Conservation (phyloP, 2,113 vertebrate genomes). For the Rafetus swinhoei region DNA sequence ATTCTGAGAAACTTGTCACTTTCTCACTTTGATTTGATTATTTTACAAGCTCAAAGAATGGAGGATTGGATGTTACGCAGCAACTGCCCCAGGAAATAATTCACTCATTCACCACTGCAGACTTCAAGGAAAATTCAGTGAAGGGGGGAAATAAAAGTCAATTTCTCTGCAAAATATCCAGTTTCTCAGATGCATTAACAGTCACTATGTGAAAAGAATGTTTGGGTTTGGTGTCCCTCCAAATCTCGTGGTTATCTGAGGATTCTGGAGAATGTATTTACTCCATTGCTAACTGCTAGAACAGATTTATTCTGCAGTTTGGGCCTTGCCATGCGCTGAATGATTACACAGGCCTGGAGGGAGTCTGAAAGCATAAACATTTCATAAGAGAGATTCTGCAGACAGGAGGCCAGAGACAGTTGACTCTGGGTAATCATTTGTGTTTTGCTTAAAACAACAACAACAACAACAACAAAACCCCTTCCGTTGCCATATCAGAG, state of each 20-base stretch:
- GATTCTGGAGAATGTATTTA: slow-evolving; percentile 61
- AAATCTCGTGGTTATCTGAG: slow-evolving; percentile 47
- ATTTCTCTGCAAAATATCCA: slow-evolving; percentile 56
- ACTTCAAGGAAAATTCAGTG: slow-evolving; percentile 61
- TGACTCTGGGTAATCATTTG: slow-evolving; percentile 44
- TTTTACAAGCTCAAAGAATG: slow-evolving; percentile 70
- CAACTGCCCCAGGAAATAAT: slow-evolving; percentile 74
- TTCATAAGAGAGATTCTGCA: slow-evolving; percentile 58
- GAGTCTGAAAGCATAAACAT: slow-evolving; percentile 54
- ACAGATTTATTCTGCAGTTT: slow-evolving; percentile 57
- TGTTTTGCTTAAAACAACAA: neutral
- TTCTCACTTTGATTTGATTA: slow-evolving; percentile 45
- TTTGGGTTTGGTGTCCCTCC: slow-evolving; percentile 59
- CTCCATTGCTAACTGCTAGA: slow-evolving; percentile 43
- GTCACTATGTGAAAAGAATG: slow-evolving; percentile 42
- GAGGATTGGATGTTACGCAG: slow-evolving; percentile 64
- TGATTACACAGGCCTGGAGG: slow-evolving; percentile 49
- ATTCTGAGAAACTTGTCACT: slow-evolving; percentile 38
- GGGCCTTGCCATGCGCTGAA: slow-evolving; percentile 41
- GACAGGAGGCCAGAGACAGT: slow-evolving; percentile 49
- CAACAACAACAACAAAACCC: too few species aligned
- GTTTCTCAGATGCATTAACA: slow-evolving; percentile 63
- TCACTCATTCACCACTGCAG: slow-evolving; percentile 47
- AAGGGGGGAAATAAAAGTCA: neutral
- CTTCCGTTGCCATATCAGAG: neutral